phyloP scores from a whole-genome alignment of 2,797 vertebrate species.

The Zalophus californianus region DNA sequence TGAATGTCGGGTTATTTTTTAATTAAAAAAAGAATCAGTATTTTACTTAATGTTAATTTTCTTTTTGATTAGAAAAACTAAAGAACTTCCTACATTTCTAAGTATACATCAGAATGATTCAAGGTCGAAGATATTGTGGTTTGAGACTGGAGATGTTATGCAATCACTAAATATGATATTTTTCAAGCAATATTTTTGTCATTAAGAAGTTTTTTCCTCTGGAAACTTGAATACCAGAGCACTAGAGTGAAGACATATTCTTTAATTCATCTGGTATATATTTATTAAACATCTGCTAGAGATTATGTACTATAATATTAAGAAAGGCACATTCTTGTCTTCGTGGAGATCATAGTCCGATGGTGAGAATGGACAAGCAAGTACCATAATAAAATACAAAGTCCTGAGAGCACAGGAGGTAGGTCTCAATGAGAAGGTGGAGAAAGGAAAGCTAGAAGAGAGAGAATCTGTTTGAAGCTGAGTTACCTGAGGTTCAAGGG shows the following conservation, averaged over 20 bases:
- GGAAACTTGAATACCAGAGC: background rate
- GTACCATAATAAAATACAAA: background rate
- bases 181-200: constrained; percentile 39
- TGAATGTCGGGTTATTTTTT: background rate
- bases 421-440: background rate
- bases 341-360: background rate
- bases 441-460: background rate
- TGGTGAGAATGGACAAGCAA: background rate
- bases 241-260: background rate
- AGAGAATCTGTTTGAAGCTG: background rate
- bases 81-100: background rate
- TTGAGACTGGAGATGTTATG: background rate
- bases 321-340: background rate
- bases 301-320: background rate
- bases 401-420: background rate
- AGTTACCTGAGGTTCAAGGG: background rate
- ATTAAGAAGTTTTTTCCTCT: constrained; percentile 2
- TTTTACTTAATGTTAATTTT: constrained; percentile 40
- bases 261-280: background rate
- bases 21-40: background rate
- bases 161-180: background rate
- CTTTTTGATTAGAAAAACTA: background rate
- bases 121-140: background rate
- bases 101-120: background rate
- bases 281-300: background rate